Evolutionary conservation across 2,888 invertebrate species (phyloP), one percentile per base, ranked within the genome.

Genomic region (Ormyrus nitidulus): DNA sequence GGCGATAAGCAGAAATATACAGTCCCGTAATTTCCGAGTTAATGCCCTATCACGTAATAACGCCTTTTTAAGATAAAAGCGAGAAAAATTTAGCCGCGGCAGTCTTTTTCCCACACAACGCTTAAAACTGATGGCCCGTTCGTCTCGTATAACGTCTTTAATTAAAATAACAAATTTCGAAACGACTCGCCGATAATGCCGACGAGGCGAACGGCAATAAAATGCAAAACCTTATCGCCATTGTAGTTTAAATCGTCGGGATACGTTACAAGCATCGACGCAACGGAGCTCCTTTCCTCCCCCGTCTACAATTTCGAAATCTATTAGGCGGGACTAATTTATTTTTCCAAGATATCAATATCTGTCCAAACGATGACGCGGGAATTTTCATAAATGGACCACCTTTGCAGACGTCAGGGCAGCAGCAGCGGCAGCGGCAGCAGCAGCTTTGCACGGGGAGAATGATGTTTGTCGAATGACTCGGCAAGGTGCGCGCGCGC

Each of bases 401-500:
- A 51, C 11, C 11, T 61, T 59, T 46, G 54, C 72, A 13, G 19
- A 53, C 72, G 53, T 44, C 72, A 58, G 58, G n/a, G 19, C 19
- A 19, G 19, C 19, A 19, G 19, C 19, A 19, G 19, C 19, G 19
- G 19, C 19, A 19, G 19, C 19, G 19, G 19, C 19, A 19, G 19
- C 19, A 19, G 48, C 58, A n/a, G 0, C 70, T 70, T 58, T 34
- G 82, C 82, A 81, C 84, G 83, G 70, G 70, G 83, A 84, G 84
- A 85, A 83, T 85, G 79, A 86, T 86, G 86, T 84, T 83, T 74
- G 64, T 34, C 62, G 80, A 76, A 81, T 86, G 86, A 86, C 85
- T 86, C 82, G 86, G 83, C 86, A 84, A 83, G 65, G 83, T 83
- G 79, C 77, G 13, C 66, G 13, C 62, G 34, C 59, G 3, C 19